These are phyloP conservation scores for Rhinichthys klamathensis DNA, from an alignment of 2,113 vertebrate genomes.

Conservation along the genomic window DNA sequence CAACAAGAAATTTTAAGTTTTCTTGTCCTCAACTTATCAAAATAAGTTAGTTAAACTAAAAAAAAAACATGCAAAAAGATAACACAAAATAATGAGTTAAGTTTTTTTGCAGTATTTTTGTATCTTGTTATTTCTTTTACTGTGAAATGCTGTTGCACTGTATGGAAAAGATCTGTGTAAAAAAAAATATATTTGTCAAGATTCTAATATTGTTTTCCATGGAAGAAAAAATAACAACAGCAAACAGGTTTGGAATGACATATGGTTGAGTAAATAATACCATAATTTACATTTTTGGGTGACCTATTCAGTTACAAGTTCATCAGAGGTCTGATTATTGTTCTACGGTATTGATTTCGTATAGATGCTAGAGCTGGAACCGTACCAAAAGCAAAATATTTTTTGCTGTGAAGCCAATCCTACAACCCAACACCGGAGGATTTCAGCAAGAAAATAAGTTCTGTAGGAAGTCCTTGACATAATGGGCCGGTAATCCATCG, in stretches of 20 bases:
- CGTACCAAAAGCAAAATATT: neutral
- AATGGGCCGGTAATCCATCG: conserved; percentile 16
- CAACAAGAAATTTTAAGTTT: no score
- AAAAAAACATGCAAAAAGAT: no score
- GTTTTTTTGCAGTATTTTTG: no score
- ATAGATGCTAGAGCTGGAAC: neutral
- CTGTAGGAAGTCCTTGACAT: neutral
- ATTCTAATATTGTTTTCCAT: neutral
- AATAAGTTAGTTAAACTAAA: no score
- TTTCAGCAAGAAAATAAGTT: neutral
- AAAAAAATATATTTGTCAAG: neutral
- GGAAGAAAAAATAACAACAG: neutral
- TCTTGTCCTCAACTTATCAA: no score
- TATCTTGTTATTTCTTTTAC: no score
- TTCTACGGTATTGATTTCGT: neutral
- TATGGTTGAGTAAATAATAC: neutral
- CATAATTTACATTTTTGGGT: neutral
- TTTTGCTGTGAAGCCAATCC: neutral
- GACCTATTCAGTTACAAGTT: conserved; percentile 9
- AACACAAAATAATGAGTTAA: no score
- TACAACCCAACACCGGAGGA: neutral
- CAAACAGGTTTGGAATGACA: neutral
- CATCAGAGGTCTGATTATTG: conserved; percentile 20
- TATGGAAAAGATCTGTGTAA: neutral
- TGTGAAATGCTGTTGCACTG: neutral